Conservation (phyloP, 2,888 invertebrate genomes). For the Sarcophaga rosellei region DNA sequence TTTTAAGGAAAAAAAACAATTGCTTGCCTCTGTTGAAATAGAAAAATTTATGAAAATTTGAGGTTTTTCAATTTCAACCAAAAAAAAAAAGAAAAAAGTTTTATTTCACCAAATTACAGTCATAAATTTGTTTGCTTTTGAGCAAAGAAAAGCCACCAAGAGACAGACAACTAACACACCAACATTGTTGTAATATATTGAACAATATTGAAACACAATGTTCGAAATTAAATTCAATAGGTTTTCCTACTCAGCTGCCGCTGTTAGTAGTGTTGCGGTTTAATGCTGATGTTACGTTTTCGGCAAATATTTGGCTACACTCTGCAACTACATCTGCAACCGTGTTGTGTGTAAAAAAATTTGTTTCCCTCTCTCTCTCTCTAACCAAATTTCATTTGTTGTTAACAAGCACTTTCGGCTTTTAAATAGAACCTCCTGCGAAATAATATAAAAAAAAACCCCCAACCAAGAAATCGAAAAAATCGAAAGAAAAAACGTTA, state of each 20-base stretch:
- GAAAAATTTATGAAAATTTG: slow-evolving; percentile 51
- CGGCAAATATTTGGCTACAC: slow-evolving; percentile 7
- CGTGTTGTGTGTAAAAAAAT: slow-evolving; percentile 32
- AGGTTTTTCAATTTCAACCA: slow-evolving; percentile 55
- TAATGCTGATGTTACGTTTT: background rate
- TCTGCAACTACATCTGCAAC: slow-evolving; percentile 54
- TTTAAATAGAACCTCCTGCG: slow-evolving; percentile 58
- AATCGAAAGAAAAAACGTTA: slow-evolving; percentile 1
- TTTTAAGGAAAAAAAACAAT: slow-evolving; percentile 21
- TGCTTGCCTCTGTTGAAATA: slow-evolving; percentile 2
- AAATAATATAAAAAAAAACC: slow-evolving; percentile 23
- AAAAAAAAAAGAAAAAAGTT: slow-evolving; percentile 41
- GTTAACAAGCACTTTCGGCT: slow-evolving; percentile 62
- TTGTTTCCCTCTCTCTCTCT: background rate
- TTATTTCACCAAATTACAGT: slow-evolving; percentile 53
- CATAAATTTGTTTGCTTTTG: slow-evolving; percentile 41
- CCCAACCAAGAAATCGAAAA: background rate
- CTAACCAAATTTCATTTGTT: slow-evolving; percentile 14
- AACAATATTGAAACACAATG: slow-evolving; percentile 54
- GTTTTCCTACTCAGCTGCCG: slow-evolving; percentile 1
- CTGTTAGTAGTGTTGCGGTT: background rate
- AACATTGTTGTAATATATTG: slow-evolving; percentile 59
- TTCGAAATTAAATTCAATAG: slow-evolving; percentile 57
- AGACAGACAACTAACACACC: background rate
- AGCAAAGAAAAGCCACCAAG: background rate